phyloP scores from a whole-genome alignment of 2,113 vertebrate genomes.

The Fulica atra region DNA sequence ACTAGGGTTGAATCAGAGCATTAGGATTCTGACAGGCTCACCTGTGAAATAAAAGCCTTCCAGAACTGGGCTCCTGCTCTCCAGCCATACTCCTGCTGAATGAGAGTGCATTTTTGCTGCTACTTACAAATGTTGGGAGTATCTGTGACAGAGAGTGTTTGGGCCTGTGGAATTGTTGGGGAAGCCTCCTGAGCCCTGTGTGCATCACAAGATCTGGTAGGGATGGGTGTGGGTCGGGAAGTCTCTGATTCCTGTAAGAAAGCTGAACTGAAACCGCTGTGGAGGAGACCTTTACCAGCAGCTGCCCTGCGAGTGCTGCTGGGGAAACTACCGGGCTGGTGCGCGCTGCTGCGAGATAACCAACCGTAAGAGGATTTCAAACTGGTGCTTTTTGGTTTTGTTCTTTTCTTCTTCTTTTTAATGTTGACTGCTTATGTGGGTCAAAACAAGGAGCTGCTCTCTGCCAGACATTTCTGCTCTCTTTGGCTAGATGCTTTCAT shows the following conservation, averaged over 20 bases:
- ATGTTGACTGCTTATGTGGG: background rate
- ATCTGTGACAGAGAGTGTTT: background rate
- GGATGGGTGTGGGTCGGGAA: background rate
- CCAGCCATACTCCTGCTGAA: background rate
- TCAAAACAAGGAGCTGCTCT: slow-evolving; percentile 3
- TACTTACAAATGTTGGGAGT: background rate
- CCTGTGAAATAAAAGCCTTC: background rate
- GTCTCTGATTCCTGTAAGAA: background rate
- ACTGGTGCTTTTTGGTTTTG: background rate
- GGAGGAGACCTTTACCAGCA: slow-evolving; percentile 31
- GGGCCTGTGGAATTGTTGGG: background rate
- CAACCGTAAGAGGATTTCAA: background rate
- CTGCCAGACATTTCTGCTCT: slow-evolving; percentile 18
- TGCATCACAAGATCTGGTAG: background rate
- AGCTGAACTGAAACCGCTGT: slow-evolving; percentile 56
- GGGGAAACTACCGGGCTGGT: background rate
- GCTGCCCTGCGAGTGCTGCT: background rate
- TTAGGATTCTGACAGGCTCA: background rate
- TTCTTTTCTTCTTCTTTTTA: background rate
- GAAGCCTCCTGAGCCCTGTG: background rate
- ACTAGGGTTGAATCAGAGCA: background rate
- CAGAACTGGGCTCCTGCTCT: background rate
- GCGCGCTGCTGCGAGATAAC: background rate
- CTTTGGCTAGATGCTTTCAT: slow-evolving; percentile 2
- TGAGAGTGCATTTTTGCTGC: background rate